phyloP scores from a whole-genome alignment of 2,113 vertebrate species.

The Oryzias celebensis region DNA sequence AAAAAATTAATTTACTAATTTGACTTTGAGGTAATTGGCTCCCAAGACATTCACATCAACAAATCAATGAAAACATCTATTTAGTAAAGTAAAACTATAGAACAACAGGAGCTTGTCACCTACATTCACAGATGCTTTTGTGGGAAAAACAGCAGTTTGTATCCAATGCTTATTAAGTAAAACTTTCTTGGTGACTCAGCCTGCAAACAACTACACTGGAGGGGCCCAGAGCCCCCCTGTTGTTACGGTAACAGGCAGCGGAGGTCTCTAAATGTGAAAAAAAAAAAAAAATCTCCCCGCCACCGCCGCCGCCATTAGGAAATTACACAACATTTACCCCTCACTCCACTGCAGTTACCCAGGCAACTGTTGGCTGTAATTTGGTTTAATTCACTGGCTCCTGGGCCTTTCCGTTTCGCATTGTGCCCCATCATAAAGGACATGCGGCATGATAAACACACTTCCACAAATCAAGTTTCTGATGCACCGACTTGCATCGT shows the following conservation, averaged over 20 bases:
- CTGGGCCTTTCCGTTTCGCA: slow-evolving; percentile 60
- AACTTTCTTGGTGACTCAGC: slow-evolving; percentile 47
- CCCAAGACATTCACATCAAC: no score
- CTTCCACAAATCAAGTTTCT: slow-evolving; percentile 23
- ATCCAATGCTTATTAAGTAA: slow-evolving; percentile 11
- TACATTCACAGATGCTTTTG: slow-evolving; percentile 10
- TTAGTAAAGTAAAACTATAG: no score
- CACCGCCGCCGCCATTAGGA: slow-evolving; percentile 52
- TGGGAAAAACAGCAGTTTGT: slow-evolving; percentile 9
- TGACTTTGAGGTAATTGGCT: no score
- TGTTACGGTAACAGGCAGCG: slow-evolving; percentile 49
- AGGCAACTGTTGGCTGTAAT: slow-evolving; percentile 62
- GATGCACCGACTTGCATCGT: slow-evolving; percentile 28
- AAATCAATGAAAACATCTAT: no score
- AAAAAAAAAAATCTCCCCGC: slow-evolving; percentile 31
- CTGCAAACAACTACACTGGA: slow-evolving; percentile 22
- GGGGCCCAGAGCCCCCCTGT: slow-evolving; percentile 29
- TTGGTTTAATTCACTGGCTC: slow-evolving; percentile 65
- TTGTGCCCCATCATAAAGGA: slow-evolving; percentile 66
- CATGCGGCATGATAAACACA: slow-evolving; percentile 47
- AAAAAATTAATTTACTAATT: no score
- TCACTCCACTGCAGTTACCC: slow-evolving; percentile 65
- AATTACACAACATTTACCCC: slow-evolving; percentile 63
- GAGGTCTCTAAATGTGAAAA: slow-evolving; percentile 52
- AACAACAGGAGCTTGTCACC: neutral